Base-by-base conservation (phyloP, 2,797 vertebrate genomes). In the Anabas testudineus region DNA sequence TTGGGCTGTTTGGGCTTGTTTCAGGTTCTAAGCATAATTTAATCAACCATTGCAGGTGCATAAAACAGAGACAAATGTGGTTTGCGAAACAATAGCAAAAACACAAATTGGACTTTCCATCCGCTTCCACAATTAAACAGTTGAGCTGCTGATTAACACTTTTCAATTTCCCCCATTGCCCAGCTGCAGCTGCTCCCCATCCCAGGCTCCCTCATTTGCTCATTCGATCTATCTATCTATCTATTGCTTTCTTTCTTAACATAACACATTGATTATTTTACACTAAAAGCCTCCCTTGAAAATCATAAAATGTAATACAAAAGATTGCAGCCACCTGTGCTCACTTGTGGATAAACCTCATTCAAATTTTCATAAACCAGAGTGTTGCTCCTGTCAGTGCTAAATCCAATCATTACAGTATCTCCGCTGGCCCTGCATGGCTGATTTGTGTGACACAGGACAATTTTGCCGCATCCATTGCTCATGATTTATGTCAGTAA, bases 21-120 rank as follows among this genome's bases (percentile, higher is more conserved):
- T 80, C 67, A 71, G 74, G 63, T 76, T 85, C 67, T 55, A 59
- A 71, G 68, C 68, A 81, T 55, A 80, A 86, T 87, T 78, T 78
- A 88, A 90, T 90, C 88, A 87, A 65, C 65, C 67, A 52, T 61
- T 74, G 77, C 83, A 89, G 87, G 83, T 86, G 84, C 83, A 85
- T 61, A 75, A 85, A 82, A 78, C 42, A 49, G 45, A 74, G 74
- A 60, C 34, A 9, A 79, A 54, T 49, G 78, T 39, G 54, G 67
- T 71, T 74, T 61, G 82, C 18, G 32, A 86, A 66, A 86, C 85
- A 88, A 86, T 58, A 43, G 74, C 28, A 71, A 18, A 84, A 47
- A 79, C 56, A 76, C 75, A 84, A 88, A 92, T 88, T 82, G 73
- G 80, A 88, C 88, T 89, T 85, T 79, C 51, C 56, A 64, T 82